These are phyloP conservation scores for Pongo abelii DNA, from an alignment of 2,113 vertebrate genomes.

Conservation along the genomic window DNA sequence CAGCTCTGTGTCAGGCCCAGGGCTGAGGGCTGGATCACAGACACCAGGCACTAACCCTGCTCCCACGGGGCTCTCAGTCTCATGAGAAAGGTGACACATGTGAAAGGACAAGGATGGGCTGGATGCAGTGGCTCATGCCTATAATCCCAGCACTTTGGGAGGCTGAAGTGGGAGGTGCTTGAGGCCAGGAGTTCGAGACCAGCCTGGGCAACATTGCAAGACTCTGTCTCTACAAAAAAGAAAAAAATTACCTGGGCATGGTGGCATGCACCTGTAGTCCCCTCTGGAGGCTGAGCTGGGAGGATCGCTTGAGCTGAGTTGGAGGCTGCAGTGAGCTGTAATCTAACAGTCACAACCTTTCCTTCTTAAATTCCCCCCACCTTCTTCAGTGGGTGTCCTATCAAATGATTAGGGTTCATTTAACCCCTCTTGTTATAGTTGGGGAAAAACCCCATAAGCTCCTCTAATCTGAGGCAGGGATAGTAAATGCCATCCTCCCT, in stretches of 20 bases:
- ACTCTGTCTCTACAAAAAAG: too few relatives aligned
- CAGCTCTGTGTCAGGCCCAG: background rate
- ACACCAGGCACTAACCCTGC: background rate
- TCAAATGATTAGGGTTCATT: accelerated
- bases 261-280: too few relatives aligned
- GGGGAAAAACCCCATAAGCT: too few relatives aligned
- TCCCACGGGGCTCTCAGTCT: background rate
- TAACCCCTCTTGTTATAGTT: background rate
- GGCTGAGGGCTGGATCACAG: background rate
- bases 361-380: background rate
- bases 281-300: too few relatives aligned
- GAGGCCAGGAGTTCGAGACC: too few relatives aligned
- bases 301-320: background rate
- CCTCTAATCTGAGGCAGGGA: background rate
- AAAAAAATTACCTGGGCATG: too few relatives aligned
- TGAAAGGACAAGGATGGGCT: background rate
- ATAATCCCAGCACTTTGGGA: too few relatives aligned
- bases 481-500: background rate
- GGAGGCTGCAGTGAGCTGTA: too few relatives aligned
- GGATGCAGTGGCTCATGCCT: too few relatives aligned
- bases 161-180: too few relatives aligned
- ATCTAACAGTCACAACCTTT: accelerated
- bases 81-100: background rate
- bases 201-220: too few relatives aligned
- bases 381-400: too few relatives aligned